phyloP scores from a whole-genome alignment of 1,140 invertebrate species.

The Pomphorhynchus laevis region DNA sequence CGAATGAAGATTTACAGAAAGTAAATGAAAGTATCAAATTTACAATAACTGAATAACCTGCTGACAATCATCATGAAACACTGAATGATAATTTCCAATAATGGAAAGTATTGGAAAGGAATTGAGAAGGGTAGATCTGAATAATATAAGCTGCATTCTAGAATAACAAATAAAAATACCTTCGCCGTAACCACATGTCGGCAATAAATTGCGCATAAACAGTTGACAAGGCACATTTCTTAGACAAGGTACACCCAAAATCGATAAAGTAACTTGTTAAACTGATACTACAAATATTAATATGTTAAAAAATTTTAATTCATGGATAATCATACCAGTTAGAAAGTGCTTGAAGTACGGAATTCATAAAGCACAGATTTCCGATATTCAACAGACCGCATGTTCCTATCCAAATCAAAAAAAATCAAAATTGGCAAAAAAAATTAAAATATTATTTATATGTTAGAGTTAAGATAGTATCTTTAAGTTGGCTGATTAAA shows the following conservation, averaged over 20 bases:
- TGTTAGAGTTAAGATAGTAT: constrained; percentile 3
- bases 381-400: constrained; percentile 49
- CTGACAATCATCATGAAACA: constrained; percentile 6
- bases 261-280: constrained; percentile 9
- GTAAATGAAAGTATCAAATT: too few species aligned
- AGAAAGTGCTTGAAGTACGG: constrained; percentile 59
- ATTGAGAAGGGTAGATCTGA: background rate
- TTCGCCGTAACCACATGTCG: constrained; percentile 2
- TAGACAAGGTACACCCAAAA: background rate
- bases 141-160: constrained; percentile 1
- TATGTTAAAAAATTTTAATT: background rate
- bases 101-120: background rate
- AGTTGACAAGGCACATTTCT: background rate
- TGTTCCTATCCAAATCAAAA: background rate
- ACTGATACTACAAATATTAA: constrained; percentile 2
- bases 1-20: too few species aligned
- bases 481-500: too few species aligned
- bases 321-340: constrained; percentile 28
- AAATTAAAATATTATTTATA: background rate
- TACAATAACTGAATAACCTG: too few species aligned
- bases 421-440: background rate
- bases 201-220: constrained; percentile 3
- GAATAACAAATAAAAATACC: background rate
- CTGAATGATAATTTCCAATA: constrained; percentile 3
- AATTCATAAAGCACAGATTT: constrained; percentile 89